Conservation (phyloP, 2,888 invertebrate species). For the Hydropsyche betteni region DNA sequence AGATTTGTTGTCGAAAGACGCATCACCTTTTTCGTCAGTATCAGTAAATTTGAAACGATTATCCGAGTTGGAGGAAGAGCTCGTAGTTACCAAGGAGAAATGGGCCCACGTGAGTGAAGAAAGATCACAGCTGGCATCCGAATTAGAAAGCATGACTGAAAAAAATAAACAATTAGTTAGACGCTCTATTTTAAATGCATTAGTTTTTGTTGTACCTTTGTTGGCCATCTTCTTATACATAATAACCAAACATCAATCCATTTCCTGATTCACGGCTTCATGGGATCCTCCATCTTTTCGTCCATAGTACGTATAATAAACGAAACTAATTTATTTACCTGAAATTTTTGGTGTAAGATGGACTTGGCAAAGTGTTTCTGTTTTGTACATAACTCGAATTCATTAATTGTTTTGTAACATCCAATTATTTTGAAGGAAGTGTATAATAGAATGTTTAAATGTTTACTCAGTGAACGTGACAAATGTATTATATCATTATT, state of each 20-base stretch:
- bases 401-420: too few relatives aligned
- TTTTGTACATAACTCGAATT: too few relatives aligned
- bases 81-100: constrained; percentile 76
- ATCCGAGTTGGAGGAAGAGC: constrained; percentile 75
- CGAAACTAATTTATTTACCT: background rate
- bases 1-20: constrained; percentile 51
- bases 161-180: constrained; percentile 69
- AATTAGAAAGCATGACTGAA: constrained; percentile 68
- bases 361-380: background rate
- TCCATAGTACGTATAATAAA: constrained; percentile 55
- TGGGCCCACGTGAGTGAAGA: constrained; percentile 74
- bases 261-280: constrained; percentile 72
- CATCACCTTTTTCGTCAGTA: constrained; percentile 47
- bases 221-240: constrained; percentile 69
- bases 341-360: background rate
- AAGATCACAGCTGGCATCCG: constrained; percentile 68
- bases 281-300: constrained; percentile 66
- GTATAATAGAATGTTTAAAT: too few relatives aligned
- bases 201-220: constrained; percentile 69
- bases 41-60: constrained; percentile 61
- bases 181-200: constrained; percentile 68
- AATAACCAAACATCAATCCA: constrained; percentile 67
- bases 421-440: too few relatives aligned
- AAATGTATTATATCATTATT: constrained; percentile 14
- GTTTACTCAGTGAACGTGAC: background rate